A percentile compares a stretch with the other conserved stretches of the same genome.
Conservation (phyloP, 1,140 invertebrate genomes). For the Leptestheria dahalacensis region DNA sequence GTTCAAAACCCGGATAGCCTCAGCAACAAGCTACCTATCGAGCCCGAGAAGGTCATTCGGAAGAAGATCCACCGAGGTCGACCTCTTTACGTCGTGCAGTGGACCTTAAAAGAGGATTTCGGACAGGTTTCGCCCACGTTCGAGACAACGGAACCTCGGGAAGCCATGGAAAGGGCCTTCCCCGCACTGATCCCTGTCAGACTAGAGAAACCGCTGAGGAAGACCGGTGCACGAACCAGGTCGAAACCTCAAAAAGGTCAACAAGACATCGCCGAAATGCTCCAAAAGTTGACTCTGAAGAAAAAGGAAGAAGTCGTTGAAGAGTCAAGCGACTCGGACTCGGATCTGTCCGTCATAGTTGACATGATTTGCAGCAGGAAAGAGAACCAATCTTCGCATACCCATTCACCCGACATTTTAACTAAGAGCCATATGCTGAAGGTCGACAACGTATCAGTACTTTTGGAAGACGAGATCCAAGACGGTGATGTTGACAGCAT, state of each 20-base stretch:
- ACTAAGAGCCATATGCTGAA: too few species aligned
- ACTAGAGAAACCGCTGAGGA: background rate
- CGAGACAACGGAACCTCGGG: slow-evolving; percentile 47
- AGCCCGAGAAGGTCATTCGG: slow-evolving; percentile 36
- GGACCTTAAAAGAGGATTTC: slow-evolving; percentile 34
- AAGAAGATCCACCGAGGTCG: slow-evolving; percentile 44
- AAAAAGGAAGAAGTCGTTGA: too few species aligned
- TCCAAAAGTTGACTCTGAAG: background rate
- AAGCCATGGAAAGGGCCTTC: slow-evolving; percentile 45
- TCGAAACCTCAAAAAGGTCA: background rate
- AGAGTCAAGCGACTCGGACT: background rate
- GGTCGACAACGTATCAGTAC: background rate
- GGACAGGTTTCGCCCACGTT: slow-evolving; percentile 21
- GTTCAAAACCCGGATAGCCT: background rate
- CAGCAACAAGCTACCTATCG: slow-evolving; percentile 17
- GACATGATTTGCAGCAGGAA: background rate
- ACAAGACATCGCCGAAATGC: background rate
- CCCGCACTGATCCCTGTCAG: slow-evolving; percentile 36
- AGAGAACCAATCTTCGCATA: background rate
- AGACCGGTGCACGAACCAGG: background rate
- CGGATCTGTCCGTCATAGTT: slow-evolving; percentile 1
- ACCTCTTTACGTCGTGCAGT: slow-evolving; percentile 47
- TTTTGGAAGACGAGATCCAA: background rate
- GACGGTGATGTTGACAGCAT: background rate
- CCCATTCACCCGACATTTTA: too few species aligned